Evolutionary conservation across 2,888 invertebrate species (phyloP).

Genomic region (Nemurella pictetii): DNA sequence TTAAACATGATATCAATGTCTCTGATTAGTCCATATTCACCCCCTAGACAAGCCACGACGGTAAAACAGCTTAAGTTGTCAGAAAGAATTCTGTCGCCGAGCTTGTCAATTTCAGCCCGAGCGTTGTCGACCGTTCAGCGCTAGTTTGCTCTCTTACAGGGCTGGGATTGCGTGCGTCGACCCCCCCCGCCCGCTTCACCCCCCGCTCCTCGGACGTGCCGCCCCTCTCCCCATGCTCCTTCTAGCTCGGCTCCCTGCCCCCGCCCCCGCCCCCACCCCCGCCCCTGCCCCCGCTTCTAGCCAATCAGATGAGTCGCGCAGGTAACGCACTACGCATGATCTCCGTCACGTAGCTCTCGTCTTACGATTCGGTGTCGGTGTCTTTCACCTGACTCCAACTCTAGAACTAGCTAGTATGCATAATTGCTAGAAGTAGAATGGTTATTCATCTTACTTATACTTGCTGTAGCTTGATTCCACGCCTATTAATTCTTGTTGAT

Average conservation of each 20-base stretch:
- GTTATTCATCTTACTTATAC: too few species aligned
- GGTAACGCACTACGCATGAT: neutral
- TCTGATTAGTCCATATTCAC: too few species aligned
- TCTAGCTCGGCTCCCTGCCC: constrained; percentile 17
- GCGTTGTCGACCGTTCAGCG: neutral
- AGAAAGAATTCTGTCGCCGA: too few species aligned
- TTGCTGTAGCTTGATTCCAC: too few species aligned
- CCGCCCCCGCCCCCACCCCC: constrained; percentile 10
- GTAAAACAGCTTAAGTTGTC: too few species aligned
- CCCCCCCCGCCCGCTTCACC: constrained; percentile 31
- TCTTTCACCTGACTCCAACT: too few species aligned
- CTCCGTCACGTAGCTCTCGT: neutral
- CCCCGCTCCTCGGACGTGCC: constrained; percentile 36
- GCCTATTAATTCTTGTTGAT: too few species aligned
- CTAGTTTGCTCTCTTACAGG: constrained; percentile 9
- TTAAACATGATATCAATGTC: too few species aligned
- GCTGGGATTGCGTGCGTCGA: neutral
- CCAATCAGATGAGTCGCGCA: neutral
- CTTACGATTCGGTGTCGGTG: too few species aligned
- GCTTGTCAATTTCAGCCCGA: neutral
- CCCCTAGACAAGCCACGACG: too few species aligned
- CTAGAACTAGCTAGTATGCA: too few species aligned
- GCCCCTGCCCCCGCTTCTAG: neutral
- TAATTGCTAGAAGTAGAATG: too few species aligned
- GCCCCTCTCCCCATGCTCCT: constrained; percentile 32